phyloP scores from a whole-genome alignment of 1,140 invertebrate genomes.

The Ectropis grisescens region DNA sequence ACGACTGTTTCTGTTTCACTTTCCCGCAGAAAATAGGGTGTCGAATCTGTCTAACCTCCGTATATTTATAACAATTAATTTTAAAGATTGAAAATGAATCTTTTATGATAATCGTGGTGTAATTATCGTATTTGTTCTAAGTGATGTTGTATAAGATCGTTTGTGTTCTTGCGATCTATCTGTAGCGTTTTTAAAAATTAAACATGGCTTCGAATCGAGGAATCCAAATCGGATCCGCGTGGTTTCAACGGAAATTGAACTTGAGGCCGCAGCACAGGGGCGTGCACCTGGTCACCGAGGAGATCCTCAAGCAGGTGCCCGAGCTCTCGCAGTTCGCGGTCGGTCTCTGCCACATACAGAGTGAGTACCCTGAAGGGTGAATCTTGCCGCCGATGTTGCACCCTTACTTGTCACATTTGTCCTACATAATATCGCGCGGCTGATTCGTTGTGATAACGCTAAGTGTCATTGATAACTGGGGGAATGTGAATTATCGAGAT shows the following conservation, averaged over 20 bases:
- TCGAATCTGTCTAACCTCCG: slow-evolving; percentile 70
- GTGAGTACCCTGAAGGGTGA: slow-evolving; percentile 75
- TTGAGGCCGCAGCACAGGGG: slow-evolving; percentile 93
- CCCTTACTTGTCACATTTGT: slow-evolving; percentile 28
- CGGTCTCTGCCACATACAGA: slow-evolving; percentile 95
- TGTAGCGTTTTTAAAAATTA: slow-evolving; percentile 70
- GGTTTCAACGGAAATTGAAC: slow-evolving; percentile 97
- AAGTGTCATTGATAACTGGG: slow-evolving; percentile 7
- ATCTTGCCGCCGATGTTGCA: slow-evolving; percentile 42
- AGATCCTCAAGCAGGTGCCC: slow-evolving; percentile 93
- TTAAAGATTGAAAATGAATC: slow-evolving; percentile 69
- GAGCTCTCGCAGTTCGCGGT: slow-evolving; percentile 93
- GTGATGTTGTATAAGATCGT: slow-evolving; percentile 69
- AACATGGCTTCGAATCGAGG: slow-evolving; percentile 90
- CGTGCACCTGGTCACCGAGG: slow-evolving; percentile 95
- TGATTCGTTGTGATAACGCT: slow-evolving; percentile 6
- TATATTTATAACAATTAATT: slow-evolving; percentile 69
- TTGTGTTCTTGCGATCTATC: slow-evolving; percentile 62
- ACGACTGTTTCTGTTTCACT: slow-evolving; percentile 62
- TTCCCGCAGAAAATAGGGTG: slow-evolving; percentile 72
- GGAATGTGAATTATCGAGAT: slow-evolving; percentile 2
- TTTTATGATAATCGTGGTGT: slow-evolving; percentile 70
- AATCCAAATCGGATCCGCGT: slow-evolving; percentile 93
- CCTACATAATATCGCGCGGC: slow-evolving; percentile 13
- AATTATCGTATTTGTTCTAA: slow-evolving; percentile 63